Conservation (phyloP, 1,140 invertebrate genomes). For the Eulimnadia texana region DNA sequence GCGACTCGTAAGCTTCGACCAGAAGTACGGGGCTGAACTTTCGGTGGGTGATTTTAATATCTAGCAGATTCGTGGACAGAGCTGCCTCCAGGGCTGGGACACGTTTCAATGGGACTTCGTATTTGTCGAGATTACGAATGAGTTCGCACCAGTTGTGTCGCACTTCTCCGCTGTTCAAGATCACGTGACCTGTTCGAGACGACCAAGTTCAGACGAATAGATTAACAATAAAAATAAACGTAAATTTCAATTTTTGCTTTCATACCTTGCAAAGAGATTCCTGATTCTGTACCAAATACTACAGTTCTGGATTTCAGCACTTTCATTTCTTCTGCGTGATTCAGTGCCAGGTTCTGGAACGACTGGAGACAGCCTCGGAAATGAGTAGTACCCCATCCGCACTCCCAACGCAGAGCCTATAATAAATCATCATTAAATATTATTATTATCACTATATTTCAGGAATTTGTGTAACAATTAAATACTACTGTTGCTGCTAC, state of each 20-base stretch:
- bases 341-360: slow-evolving; percentile 19
- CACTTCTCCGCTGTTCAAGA: slow-evolving; percentile 78
- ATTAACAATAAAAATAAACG: background rate
- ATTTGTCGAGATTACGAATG: slow-evolving; percentile 62
- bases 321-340: slow-evolving; percentile 20
- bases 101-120: slow-evolving; percentile 51
- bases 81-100: slow-evolving; percentile 71
- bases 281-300: slow-evolving; percentile 73
- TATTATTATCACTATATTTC: too few species aligned
- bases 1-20: slow-evolving; percentile 63
- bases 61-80: slow-evolving; percentile 52
- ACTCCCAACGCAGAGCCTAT: slow-evolving; percentile 52
- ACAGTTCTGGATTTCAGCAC: slow-evolving; percentile 44
- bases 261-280: slow-evolving; percentile 54
- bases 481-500: background rate
- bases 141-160: slow-evolving; percentile 79
- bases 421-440: too few species aligned
- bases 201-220: background rate
- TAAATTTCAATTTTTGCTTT: background rate
- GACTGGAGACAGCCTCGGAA: slow-evolving; percentile 60
- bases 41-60: slow-evolving; percentile 67
- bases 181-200: slow-evolving; percentile 48
- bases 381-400: slow-evolving; percentile 74
- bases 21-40: slow-evolving; percentile 81
- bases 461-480: background rate